These are phyloP conservation scores for Eupithecia subumbrata DNA, from an alignment of 2,888 invertebrate genomes.

Conservation along the genomic window DNA sequence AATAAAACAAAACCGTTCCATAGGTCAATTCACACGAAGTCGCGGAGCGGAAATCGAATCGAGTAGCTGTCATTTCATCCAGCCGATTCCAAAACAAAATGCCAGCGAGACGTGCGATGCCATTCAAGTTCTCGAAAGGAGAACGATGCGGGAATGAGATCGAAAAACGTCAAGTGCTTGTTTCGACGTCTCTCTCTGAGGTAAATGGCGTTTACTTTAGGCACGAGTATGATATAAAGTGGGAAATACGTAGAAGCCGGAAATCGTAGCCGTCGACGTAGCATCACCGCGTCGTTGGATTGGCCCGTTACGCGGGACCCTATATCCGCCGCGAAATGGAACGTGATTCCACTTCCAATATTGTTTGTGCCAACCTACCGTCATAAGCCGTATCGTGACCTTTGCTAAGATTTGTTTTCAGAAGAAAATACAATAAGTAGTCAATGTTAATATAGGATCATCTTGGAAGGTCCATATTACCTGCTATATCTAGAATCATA, in stretches of 20 bases:
- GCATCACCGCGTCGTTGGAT: slow-evolving; percentile 70
- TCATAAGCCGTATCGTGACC: slow-evolving; percentile 46
- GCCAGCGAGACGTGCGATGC: slow-evolving; percentile 32
- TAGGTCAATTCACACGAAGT: slow-evolving; percentile 44
- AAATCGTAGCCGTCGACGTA: slow-evolving; percentile 74
- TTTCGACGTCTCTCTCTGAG: slow-evolving; percentile 52
- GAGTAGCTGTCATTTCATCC: slow-evolving; percentile 25
- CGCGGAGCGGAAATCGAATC: slow-evolving; percentile 50
- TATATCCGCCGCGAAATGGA: slow-evolving; percentile 77
- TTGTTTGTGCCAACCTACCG: slow-evolving; percentile 51
- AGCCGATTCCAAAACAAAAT: slow-evolving; percentile 46
- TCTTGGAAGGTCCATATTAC: not conserved
- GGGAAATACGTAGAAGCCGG: slow-evolving; percentile 62
- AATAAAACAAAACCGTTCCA: slow-evolving; percentile 45
- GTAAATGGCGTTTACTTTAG: slow-evolving; percentile 51
- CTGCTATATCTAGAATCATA: not conserved
- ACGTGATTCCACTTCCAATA: slow-evolving; percentile 74
- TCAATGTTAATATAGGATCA: slow-evolving; percentile 12
- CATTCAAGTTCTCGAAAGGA: slow-evolving; percentile 43
- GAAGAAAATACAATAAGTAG: slow-evolving; percentile 3
- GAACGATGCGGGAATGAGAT: slow-evolving; percentile 42
- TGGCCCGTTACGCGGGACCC: slow-evolving; percentile 68
- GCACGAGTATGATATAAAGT: slow-evolving; percentile 63
- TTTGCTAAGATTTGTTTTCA: slow-evolving; percentile 32
- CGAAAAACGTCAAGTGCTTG: slow-evolving; percentile 46